phyloP scores from a whole-genome alignment of 2,888 invertebrate species.

The Drosophila mettleri region DNA sequence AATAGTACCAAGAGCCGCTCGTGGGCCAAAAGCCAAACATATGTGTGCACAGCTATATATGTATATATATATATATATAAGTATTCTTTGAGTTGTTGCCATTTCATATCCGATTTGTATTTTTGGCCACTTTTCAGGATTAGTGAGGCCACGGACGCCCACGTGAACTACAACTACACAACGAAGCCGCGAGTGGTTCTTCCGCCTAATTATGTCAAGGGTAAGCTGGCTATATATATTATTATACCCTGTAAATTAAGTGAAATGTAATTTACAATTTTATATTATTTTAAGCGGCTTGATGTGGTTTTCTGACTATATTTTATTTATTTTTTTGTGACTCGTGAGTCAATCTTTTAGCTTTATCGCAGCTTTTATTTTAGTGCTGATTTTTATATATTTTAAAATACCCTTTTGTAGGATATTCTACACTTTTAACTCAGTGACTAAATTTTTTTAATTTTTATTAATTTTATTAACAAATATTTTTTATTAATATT shows the following conservation, averaged over 20 bases:
- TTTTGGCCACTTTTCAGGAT: conserved; percentile 79
- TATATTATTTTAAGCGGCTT: neutral
- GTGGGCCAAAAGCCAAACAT: conserved; percentile 26
- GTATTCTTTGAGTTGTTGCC: conserved; percentile 8
- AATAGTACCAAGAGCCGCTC: conserved; percentile 56
- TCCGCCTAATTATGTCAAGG: conserved; percentile 91
- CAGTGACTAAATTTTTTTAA: too few relatives aligned
- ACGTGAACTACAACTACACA: conserved; percentile 88
- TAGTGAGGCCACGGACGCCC: conserved; percentile 85
- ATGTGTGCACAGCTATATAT: neutral
- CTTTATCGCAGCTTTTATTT: neutral
- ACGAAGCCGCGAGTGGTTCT: conserved; percentile 89
- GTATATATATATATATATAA: conserved; percentile 2
- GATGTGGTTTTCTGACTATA: neutral
- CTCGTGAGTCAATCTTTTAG: neutral
- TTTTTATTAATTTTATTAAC: too few relatives aligned
- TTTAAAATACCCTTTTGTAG: neutral
- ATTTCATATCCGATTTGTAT: conserved; percentile 41
- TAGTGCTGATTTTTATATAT: too few relatives aligned
- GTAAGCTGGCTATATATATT: conserved; percentile 84
- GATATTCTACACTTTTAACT: too few relatives aligned
- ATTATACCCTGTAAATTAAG: conserved; percentile 1
- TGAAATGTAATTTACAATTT: neutral
- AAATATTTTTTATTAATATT: too few relatives aligned
- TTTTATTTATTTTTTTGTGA: neutral